phyloP scores from a whole-genome alignment of 2,888 invertebrate species.

The Acrocyrtus sp. region DNA sequence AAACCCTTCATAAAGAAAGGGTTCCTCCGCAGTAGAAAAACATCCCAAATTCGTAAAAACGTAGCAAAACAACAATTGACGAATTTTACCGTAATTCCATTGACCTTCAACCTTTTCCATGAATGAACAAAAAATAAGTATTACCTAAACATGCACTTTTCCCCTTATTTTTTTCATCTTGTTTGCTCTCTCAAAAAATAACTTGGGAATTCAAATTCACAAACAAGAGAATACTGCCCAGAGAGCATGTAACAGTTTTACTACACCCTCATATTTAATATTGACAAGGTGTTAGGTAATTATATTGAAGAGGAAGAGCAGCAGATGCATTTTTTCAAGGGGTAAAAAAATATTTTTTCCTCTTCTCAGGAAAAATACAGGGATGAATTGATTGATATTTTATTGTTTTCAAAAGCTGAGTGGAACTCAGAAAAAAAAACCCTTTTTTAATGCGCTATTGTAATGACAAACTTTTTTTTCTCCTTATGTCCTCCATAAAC shows the following conservation, averaged over 20 bases:
- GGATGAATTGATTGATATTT: neutral
- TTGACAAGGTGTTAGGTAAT: slow-evolving; percentile 22
- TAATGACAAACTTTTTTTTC: slow-evolving; percentile 5
- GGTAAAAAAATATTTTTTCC: neutral
- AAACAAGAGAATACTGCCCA: neutral
- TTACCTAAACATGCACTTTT: neutral
- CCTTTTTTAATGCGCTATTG: slow-evolving; percentile 16
- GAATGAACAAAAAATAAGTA: neutral
- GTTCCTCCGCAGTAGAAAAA: slow-evolving; percentile 31
- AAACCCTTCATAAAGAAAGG: slow-evolving; percentile 14
- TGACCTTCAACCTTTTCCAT: slow-evolving; percentile 28
- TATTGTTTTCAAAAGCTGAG: slow-evolving; percentile 17
- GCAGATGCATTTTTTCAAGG: slow-evolving; percentile 16
- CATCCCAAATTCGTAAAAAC: slow-evolving; percentile 6
- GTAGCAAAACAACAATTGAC: slow-evolving; percentile 16
- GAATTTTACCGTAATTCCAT: slow-evolving; percentile 24
- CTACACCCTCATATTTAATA: slow-evolving; percentile 25
- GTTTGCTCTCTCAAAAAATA: too few relatives aligned
- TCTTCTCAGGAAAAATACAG: neutral
- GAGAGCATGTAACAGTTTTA: slow-evolving; percentile 5
- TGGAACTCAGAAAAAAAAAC: neutral
- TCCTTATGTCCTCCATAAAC: neutral
- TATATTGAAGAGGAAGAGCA: neutral
- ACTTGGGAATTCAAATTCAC: too few relatives aligned
- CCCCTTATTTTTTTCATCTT: too few relatives aligned